Percentiles rank a stretch among this genome's conserved stretches.
These are phyloP conservation scores for Drosophila arizonae DNA, from an alignment of 1,140 invertebrate species.

Conservation along the genomic window DNA sequence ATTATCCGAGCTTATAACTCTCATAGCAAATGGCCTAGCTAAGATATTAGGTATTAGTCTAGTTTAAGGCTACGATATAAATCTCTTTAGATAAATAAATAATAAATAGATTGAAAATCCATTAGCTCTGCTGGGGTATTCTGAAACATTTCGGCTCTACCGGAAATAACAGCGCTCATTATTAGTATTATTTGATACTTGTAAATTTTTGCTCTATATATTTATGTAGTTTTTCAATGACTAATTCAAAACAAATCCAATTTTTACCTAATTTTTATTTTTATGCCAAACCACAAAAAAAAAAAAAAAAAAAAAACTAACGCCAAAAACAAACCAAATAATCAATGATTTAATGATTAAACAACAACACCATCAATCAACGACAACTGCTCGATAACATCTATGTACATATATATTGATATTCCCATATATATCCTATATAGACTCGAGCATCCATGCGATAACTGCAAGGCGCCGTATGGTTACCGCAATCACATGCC, in stretches of 20 bases:
- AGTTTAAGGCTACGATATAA: too few relatives aligned
- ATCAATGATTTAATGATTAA: constrained; percentile 44
- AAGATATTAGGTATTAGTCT: too few relatives aligned
- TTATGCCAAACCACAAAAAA: constrained; percentile 38
- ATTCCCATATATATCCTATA: constrained; percentile 10
- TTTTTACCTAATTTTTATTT: constrained; percentile 44
- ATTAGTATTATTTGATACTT: background rate
- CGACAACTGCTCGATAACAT: constrained; percentile 35
- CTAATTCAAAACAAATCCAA: constrained; percentile 39
- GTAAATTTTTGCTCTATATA: constrained; percentile 2
- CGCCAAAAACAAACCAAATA: constrained; percentile 35
- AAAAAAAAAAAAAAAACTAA: constrained; percentile 52
- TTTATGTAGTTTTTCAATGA: constrained; percentile 24
- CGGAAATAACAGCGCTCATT: background rate
- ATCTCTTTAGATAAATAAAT: too few relatives aligned
- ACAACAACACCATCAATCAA: constrained; percentile 44
- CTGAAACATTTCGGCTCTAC: background rate
- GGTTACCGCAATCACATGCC: constrained; percentile 87
- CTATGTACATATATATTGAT: constrained; percentile 9
- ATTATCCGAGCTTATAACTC: too few relatives aligned
- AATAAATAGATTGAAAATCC: too few relatives aligned
- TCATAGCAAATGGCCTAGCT: too few relatives aligned
- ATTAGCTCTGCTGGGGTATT: background rate
- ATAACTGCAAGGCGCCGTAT: constrained; percentile 85
- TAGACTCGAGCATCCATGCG: constrained; percentile 83